phyloP scores from a whole-genome alignment of 2,888 invertebrate genomes.

The Xanthorhoe designata region DNA sequence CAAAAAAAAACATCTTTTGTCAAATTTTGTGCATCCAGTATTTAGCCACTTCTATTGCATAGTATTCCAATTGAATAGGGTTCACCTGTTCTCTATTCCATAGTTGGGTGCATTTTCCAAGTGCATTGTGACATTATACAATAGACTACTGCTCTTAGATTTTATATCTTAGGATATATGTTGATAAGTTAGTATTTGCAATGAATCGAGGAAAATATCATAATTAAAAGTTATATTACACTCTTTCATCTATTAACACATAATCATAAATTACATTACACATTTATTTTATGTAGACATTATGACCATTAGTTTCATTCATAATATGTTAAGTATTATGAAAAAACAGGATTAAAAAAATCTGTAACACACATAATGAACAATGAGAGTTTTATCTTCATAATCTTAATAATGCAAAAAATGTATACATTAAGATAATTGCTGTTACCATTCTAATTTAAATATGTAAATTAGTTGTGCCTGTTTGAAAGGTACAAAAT shows the following conservation, averaged over 20 bases:
- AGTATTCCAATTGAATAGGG: background rate
- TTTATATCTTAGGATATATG: background rate
- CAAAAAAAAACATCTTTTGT: too few species aligned
- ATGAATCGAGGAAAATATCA: background rate
- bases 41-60: background rate
- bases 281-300: background rate
- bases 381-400: slow-evolving; percentile 26
- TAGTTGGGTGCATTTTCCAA: background rate
- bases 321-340: slow-evolving; percentile 6
- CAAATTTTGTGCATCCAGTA: too few species aligned
- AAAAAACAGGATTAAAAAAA: slow-evolving; percentile 12
- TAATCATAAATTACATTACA: background rate
- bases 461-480: slow-evolving; percentile 42
- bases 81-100: background rate
- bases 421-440: slow-evolving; percentile 42
- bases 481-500: slow-evolving; percentile 32
- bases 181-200: background rate
- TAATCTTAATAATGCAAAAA: slow-evolving; percentile 37
- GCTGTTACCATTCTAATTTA: slow-evolving; percentile 40
- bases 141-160: background rate
- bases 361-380: slow-evolving; percentile 20
- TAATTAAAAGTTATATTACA: background rate
- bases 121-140: background rate
- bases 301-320: slow-evolving; percentile 3
- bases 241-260: background rate